Evolutionary conservation across 2,888 invertebrate genomes (phyloP), one percentile per base, ranked within the genome.

Genomic region (Rhagonycha lutea): DNA sequence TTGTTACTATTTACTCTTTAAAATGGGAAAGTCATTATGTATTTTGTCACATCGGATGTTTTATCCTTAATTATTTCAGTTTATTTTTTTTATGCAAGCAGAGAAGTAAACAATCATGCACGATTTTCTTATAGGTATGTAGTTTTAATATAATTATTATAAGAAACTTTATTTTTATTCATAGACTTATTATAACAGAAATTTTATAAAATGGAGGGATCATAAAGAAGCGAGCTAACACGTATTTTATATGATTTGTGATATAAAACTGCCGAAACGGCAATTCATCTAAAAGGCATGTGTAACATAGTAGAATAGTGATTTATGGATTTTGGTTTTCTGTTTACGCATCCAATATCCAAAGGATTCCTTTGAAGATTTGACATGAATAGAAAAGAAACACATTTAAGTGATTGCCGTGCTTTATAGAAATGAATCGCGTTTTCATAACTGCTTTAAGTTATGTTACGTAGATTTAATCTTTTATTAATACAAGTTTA

Each of bases 261-360:
- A 83, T 79, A 78, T 81, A 80, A 81, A 83, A 82, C 80, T 79
- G 79, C 82, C 81, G 79, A 76, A 76, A 76, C 73, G 76, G 76
- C 76, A 73, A 82, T 83, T 81, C 82, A 81, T 83, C 82, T 79
- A 78, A 79, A 81, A 82, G 81, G 81, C 82, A 82, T 80, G 80
- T 83, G 83, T 81, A 81, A 79, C 81, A 76, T 75, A 80, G 81
- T 72, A 78, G 81, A 81, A 80, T 79, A 80, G 80, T 83, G 83
- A 83, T 83, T 83, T 83, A 83, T 83, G 82, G 81, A 79, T 82
- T 79, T 80, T 80, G 80, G 82, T 82, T 83, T 82, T 82, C 82
- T 82, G 81, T 82, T 83, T 82, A 82, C 81, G 81, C 81, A 82
- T 82, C 81, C 82, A 81, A 82, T 82, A 83, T 82, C 81, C 74